Evolutionary conservation across 2,797 vertebrate genomes (phyloP).

Genomic region (Mionectes olivaceus): DNA sequence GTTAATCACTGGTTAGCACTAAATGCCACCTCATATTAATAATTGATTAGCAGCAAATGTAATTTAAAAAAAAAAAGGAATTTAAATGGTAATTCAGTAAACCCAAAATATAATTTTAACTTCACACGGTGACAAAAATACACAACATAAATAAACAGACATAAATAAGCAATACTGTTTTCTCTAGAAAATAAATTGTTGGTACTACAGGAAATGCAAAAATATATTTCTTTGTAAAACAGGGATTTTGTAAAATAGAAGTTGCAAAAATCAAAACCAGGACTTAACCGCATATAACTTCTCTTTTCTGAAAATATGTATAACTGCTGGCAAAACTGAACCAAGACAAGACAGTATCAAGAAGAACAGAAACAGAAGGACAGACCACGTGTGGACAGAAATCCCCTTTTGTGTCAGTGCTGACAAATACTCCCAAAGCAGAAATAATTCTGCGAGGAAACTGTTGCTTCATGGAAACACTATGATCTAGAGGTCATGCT

Average conservation of each 20-base stretch:
- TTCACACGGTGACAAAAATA: not conserved
- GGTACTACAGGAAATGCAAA: not conserved
- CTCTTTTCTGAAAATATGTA: not conserved
- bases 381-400: not conserved
- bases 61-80: not conserved
- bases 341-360: not conserved
- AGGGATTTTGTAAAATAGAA: not conserved
- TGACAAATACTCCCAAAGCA: constrained; percentile 29
- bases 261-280: not conserved
- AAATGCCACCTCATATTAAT: not conserved
- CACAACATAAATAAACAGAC: not conserved
- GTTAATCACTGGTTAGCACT: not conserved
- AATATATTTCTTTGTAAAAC: not conserved
- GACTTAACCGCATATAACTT: not conserved
- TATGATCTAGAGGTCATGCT: not conserved
- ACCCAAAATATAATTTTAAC: not conserved
- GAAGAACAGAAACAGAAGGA: not conserved
- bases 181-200: not conserved
- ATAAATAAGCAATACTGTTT: not conserved
- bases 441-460: constrained; percentile 28
- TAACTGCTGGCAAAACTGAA: not conserved
- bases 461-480: not conserved
- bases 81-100: not conserved
- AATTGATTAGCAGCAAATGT: not conserved
- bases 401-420: not conserved